Base-by-base conservation (phyloP, 2,797 vertebrate species). In the Botia almorhae region DNA sequence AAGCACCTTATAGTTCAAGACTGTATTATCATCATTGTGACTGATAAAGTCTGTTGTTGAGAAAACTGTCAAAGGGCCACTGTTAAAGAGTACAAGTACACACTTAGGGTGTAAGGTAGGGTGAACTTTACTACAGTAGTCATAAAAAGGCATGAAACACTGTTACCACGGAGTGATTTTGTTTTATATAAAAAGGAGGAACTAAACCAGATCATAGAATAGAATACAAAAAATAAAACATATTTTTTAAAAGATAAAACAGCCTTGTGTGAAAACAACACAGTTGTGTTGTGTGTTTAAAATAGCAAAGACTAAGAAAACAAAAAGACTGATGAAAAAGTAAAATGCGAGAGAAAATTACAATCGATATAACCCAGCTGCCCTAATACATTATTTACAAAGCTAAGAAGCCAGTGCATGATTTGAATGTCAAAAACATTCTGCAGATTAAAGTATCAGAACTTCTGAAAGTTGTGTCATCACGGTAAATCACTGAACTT, bases 401-500 rank as follows among this genome's bases (percentile, higher is more conserved):
- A 48, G 14, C 29, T 64, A 53, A 72, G 53, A 79, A 16, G 29
- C 46, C 48, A 79, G 76, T 64, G 58, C 26, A 69, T 63, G 33
- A 39, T 2, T 36, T 1, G 2, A 64, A 36, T 64, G 16, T 64
- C 14, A 64, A n/a, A 36, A 36, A 61, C 26, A 11, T 60, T 69
- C 23, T 4, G 26, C 29, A 79, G 61, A 51, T 63, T 39, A 78
- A 12, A 51, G 0, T 17, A 19, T 53, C 23, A 19, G 7, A 26
- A 29, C 3, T 19, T 0, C 1, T 14, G 1, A 19, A 16, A 69
- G 13, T 17, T 1, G 11, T 29, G 36, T 21, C n/a, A 63, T 36
- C 67, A 65, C 43, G 21, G 7, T 23, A 23, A 6, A 78, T 90
- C 91, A 98, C 86, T 97, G 96, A 82, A 97, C 92, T 0, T 92